These are phyloP conservation scores for Ciconia stormi DNA, from an alignment of 2,113 vertebrate species.

Conservation along the genomic window DNA sequence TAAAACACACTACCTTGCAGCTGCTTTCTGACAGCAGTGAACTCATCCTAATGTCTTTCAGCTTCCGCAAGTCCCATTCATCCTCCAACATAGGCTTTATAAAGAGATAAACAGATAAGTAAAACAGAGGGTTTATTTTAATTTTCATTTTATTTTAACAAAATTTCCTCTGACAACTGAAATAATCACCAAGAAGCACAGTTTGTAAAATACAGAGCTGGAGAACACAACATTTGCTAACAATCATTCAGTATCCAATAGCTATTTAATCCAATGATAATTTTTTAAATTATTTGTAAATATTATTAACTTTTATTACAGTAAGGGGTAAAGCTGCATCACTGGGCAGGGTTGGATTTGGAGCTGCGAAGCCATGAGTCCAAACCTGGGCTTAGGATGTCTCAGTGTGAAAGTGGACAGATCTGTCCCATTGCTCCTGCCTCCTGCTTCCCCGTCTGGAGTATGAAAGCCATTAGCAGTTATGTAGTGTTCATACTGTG, in stretches of 20 bases:
- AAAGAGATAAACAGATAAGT: neutral
- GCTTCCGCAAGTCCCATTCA: neutral
- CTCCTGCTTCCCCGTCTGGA: neutral
- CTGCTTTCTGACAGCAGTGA: neutral
- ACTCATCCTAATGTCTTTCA: neutral
- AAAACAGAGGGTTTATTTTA: neutral
- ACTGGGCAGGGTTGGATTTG: neutral
- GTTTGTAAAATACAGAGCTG: neutral
- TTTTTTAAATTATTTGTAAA: neutral
- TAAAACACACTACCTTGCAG: neutral
- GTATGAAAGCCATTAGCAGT: neutral
- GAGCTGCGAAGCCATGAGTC: neutral
- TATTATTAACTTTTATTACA: neutral
- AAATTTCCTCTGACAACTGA: neutral
- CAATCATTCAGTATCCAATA: neutral
- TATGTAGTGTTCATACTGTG: neutral
- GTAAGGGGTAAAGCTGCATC: neutral
- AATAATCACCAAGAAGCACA: neutral
- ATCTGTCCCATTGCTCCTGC: neutral
- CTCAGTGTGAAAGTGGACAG: neutral
- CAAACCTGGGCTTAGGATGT: neutral
- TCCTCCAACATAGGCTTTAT: neutral
- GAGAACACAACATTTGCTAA: neutral
- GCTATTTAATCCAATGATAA: neutral
- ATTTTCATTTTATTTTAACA: neutral